phyloP scores from a whole-genome alignment of 2,797 vertebrate genomes.

The Amphiprion clarkii region DNA sequence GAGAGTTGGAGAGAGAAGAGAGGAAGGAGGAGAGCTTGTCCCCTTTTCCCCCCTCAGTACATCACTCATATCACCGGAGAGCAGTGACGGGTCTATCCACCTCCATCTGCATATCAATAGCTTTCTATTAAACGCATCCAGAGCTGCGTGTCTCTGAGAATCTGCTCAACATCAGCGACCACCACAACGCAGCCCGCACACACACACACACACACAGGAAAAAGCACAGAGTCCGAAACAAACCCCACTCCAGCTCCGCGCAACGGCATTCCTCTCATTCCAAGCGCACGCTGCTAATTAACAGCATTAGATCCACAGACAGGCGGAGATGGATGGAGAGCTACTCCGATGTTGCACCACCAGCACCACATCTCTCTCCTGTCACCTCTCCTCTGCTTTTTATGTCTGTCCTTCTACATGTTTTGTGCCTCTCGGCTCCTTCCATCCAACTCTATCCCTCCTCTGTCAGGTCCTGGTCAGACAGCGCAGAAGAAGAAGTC shows the following conservation, averaged over 20 bases:
- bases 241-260: conserved; percentile 57
- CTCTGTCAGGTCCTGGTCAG: conserved; percentile 45
- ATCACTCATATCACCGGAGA: conserved; percentile 61
- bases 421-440: conserved; percentile 11
- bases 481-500: conserved; percentile 39
- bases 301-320: conserved; percentile 67
- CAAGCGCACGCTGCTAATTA: conserved; percentile 76
- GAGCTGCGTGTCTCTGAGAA: conserved; percentile 56
- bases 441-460: conserved; percentile 57
- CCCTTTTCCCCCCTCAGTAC: conserved; percentile 10
- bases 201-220: conserved; percentile 25
- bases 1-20: background rate
- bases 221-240: conserved; percentile 54
- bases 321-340: conserved; percentile 69
- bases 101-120: conserved; percentile 76
- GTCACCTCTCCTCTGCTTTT: conserved; percentile 41
- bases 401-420: conserved; percentile 8
- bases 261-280: conserved; percentile 80
- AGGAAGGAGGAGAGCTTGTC: conserved; percentile 18
- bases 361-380: conserved; percentile 54
- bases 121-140: conserved; percentile 66
- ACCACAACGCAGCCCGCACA: conserved; percentile 42
- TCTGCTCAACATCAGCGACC: conserved; percentile 58
- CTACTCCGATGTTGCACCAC: conserved; percentile 46
- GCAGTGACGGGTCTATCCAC: conserved; percentile 47